phyloP scores from a whole-genome alignment of 1,140 invertebrate genomes.

The Temnothorax nylanderi region DNA sequence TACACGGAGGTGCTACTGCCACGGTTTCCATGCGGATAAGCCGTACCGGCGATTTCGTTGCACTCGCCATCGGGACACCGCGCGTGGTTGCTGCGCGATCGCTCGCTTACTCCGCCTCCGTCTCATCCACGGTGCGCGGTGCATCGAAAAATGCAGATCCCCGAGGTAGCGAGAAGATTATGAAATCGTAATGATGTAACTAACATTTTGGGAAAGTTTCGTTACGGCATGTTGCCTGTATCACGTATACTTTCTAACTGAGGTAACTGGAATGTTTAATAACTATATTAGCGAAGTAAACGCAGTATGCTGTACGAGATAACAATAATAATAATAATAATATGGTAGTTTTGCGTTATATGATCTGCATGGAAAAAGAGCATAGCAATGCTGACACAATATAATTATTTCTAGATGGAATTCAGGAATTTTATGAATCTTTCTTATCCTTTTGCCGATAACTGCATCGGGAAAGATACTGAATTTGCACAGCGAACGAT shows the following conservation, averaged over 20 bases:
- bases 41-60: conserved; percentile 51
- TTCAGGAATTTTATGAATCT: background rate
- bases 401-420: background rate
- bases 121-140: background rate
- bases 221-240: background rate
- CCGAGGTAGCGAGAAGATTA: conserved; percentile 60
- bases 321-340: background rate
- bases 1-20: conserved; percentile 61
- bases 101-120: background rate
- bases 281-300: background rate
- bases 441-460: background rate
- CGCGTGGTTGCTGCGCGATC: background rate
- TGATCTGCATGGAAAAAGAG: background rate
- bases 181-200: conserved; percentile 71
- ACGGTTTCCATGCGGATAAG: conserved; percentile 76
- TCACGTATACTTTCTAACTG: background rate
- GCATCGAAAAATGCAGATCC: background rate
- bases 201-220: background rate
- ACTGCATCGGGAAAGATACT: background rate
- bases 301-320: background rate
- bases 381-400: background rate
- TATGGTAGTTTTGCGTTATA: background rate
- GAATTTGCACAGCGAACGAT: background rate
- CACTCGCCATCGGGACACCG: conserved; percentile 22
- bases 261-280: background rate